Evolutionary conservation across 2,797 vertebrate species (phyloP), one percentile per base, ranked within the genome.

Genomic region (Onychomys arenicola): DNA sequence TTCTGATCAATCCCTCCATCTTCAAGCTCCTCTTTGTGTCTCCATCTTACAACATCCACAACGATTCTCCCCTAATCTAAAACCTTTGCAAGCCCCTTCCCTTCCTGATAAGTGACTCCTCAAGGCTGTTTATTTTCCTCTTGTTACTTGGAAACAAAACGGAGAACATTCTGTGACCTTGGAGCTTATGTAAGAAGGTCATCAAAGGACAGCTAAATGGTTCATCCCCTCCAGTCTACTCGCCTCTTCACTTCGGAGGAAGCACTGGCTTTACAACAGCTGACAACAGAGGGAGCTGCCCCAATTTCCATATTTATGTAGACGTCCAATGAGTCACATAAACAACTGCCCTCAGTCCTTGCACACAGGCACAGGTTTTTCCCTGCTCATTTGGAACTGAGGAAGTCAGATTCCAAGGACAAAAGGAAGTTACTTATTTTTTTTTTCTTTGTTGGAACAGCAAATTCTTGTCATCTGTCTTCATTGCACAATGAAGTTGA

Each of bases 381-480:
- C 90, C 67, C 80, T 95, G 92, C 81, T 34, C 76, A 87, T 89
- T 93, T 96, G 89, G 86, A 96, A 95, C 52, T 4, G 17, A 90
- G 69, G 71, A 95, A 93, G 76, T 59, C 78, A 94, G 96, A 97
- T 95, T 97, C 94, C 93, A 97, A 92, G 83, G 90, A 97, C 80
- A 57, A 21, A 94, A 94, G 81, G 52, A 94, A 96, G 81, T 89
- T 78, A 61, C 65, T 92, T 59, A 57, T 83, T 43, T 63, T 67
- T 71, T 71, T 16, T 7, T 63, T 82, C 37, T 75, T 93, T 94
- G 69, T 94, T 95, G 92, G 91, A 96, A 91, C 96, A 97, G 95
- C 96, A 97, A 95, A 97, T 97, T 96, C 95, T 97, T 96, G 89
- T 98, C 97, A 96, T 97, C 94, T 97, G 92, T 96, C 96, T 97